These are phyloP conservation scores for Matsumyia berberina DNA, from an alignment of 2,888 invertebrate species.

Conservation along the genomic window DNA sequence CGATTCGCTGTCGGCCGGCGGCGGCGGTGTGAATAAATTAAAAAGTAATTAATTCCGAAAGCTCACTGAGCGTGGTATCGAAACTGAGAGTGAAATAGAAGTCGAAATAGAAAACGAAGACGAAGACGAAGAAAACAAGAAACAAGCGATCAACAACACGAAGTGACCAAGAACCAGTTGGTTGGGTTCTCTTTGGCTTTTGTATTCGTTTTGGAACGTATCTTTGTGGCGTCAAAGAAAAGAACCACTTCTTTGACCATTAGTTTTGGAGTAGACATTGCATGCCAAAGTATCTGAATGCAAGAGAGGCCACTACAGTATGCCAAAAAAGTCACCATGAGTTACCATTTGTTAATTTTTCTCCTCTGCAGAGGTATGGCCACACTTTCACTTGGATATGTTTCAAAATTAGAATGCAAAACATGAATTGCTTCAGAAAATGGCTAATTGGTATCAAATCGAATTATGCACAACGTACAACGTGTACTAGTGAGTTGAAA, in stretches of 20 bases:
- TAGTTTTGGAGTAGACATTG: not conserved
- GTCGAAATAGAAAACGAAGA: not conserved
- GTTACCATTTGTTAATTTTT: not conserved
- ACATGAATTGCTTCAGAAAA: not conserved
- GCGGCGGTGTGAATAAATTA: conserved; percentile 56
- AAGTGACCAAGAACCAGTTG: conserved; percentile 40
- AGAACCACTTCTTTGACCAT: not conserved
- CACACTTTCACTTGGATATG: not conserved
- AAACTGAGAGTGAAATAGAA: conserved; percentile 37
- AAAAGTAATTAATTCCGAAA: conserved; percentile 50
- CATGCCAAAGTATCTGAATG: not conserved
- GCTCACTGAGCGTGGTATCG: conserved; percentile 28
- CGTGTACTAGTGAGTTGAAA: not conserved
- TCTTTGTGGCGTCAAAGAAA: not conserved
- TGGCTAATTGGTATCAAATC: not conserved
- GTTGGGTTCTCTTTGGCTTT: not conserved
- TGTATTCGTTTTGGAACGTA: not conserved
- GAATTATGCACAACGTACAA: not conserved
- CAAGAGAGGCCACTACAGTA: not conserved
- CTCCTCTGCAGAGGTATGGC: not conserved
- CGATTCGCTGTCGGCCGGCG: not conserved
- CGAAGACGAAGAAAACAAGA: conserved; percentile 7
- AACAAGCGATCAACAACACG: not conserved
- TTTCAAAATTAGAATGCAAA: not conserved
- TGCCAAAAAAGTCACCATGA: not conserved